Evolutionary conservation across 2,888 invertebrate species (phyloP).

Genomic region (Nasonovia ribisnigri): DNA sequence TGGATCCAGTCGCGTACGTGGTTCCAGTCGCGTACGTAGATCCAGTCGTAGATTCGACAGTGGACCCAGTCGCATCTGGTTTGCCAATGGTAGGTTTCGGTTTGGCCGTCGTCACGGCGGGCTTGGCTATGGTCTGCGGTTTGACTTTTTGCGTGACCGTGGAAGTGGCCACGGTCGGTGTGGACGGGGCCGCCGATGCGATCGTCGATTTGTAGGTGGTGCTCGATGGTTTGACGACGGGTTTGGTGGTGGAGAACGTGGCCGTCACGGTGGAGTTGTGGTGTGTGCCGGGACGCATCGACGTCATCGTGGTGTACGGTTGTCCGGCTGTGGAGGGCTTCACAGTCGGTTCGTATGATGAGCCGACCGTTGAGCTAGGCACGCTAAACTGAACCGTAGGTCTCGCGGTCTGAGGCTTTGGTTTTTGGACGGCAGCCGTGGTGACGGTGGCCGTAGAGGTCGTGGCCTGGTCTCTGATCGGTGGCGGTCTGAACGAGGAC

Average conservation of each 20-base stretch:
- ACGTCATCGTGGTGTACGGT: not conserved
- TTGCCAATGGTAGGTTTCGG: conserved; percentile 63
- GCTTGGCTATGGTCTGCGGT: conserved; percentile 56
- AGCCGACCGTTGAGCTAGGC: conserved; percentile 68
- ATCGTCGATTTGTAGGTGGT: conserved; percentile 58
- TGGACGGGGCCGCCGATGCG: conserved; percentile 47
- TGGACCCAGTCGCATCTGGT: conserved; percentile 41
- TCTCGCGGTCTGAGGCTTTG: conserved; percentile 66
- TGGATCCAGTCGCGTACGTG: not conserved
- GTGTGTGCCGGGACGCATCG: not conserved
- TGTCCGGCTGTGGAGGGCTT: conserved; percentile 32
- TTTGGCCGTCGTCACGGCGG: conserved; percentile 65
- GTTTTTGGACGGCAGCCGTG: conserved; percentile 67
- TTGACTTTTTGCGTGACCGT: conserved; percentile 54
- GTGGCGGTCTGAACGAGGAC: conserved; percentile 59
- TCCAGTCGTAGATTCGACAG: conserved; percentile 17
- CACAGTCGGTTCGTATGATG: conserved; percentile 7
- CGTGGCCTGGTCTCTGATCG: conserved; percentile 67
- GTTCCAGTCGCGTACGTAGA: not conserved
- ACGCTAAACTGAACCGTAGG: conserved; percentile 70
- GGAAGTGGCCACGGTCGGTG: conserved; percentile 29
- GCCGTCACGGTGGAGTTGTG: conserved; percentile 2
- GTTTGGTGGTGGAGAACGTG: conserved; percentile 56
- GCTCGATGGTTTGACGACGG: conserved; percentile 37
- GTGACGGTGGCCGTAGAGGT: conserved; percentile 68